These are phyloP conservation scores for Girardinus metallicus DNA, from an alignment of 2,797 vertebrate genomes.

Conservation along the genomic window DNA sequence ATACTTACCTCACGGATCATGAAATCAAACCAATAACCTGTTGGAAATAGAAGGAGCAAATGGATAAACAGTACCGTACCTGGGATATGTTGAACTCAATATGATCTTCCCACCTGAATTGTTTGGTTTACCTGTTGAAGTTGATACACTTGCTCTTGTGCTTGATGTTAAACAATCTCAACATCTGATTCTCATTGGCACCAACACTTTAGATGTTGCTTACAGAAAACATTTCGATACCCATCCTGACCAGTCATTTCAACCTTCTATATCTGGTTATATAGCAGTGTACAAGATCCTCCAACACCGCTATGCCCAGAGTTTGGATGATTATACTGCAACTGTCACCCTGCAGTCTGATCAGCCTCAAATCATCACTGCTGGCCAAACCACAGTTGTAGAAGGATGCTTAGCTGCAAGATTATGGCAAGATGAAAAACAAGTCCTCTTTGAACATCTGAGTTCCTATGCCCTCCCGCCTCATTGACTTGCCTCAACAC, in stretches of 20 bases:
- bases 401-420: background rate
- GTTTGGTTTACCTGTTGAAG: background rate
- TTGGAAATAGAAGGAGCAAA: too few relatives aligned
- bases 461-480: background rate
- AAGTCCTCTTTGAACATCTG: background rate
- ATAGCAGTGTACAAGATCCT: background rate
- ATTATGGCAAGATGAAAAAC: background rate
- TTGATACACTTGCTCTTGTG: background rate
- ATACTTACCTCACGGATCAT: too few relatives aligned
- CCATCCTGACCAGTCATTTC: background rate
- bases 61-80: too few relatives aligned
- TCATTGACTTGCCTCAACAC: background rate
- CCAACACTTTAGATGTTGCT: background rate
- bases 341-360: background rate
- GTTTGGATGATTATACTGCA: background rate
- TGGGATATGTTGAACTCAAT: too few relatives aligned
- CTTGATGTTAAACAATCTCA: background rate
- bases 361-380: background rate
- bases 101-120: too few relatives aligned
- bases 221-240: background rate
- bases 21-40: too few relatives aligned
- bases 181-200: background rate
- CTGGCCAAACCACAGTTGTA: background rate
- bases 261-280: background rate
- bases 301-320: background rate